These are phyloP conservation scores for Neoaliturus tenellus DNA, from an alignment of 2,888 invertebrate genomes.

Conservation along the genomic window DNA sequence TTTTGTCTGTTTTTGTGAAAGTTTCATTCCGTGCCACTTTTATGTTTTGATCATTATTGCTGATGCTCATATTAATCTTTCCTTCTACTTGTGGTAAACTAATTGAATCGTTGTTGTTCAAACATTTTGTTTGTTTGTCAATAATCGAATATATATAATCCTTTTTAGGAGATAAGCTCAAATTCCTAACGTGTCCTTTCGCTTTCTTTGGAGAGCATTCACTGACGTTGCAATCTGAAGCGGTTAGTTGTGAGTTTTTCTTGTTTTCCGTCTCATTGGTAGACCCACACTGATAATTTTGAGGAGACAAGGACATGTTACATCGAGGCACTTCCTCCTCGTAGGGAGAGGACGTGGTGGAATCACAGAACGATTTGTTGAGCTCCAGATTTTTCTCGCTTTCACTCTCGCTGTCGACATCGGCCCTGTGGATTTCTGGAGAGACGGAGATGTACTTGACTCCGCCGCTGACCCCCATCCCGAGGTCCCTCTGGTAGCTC, in stretches of 20 bases:
- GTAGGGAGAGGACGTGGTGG: neutral
- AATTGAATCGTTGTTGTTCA: neutral
- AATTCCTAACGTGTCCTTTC: neutral
- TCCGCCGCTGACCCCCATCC: neutral
- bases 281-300: neutral
- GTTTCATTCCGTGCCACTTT: constrained; percentile 3
- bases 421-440: neutral
- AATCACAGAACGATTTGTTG: neutral
- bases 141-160: neutral
- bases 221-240: neutral
- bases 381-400: neutral
- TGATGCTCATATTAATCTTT: neutral
- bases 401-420: neutral
- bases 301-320: neutral
- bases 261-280: neutral
- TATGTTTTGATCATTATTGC: neutral
- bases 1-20: neutral
- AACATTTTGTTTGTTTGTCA: neutral
- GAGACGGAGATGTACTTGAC: neutral
- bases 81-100: neutral
- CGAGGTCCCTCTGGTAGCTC: constrained; percentile 34
- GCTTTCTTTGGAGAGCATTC: neutral
- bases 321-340: neutral
- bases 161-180: constrained; percentile 7
- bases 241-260: neutral